These are phyloP conservation scores for Halcyon badia DNA, from an alignment of 2,797 vertebrate species.

Conservation along the genomic window DNA sequence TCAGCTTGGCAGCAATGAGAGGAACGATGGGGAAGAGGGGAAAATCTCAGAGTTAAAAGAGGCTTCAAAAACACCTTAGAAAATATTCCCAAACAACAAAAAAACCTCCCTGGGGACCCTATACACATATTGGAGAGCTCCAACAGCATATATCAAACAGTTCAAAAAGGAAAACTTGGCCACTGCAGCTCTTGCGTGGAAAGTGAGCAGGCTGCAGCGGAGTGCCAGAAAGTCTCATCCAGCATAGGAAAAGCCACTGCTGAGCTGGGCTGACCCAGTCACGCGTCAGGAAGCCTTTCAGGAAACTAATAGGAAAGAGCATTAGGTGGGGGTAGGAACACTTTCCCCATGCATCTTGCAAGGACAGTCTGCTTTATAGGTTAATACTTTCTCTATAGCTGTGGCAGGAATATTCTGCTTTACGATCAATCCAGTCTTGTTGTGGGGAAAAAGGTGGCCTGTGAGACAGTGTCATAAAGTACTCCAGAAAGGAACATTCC, in stretches of 20 bases:
- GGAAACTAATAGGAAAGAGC: neutral
- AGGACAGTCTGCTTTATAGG: neutral
- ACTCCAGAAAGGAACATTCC: neutral
- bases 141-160: neutral
- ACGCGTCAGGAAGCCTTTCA: neutral
- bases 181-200: neutral
- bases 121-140: neutral
- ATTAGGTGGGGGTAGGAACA: neutral
- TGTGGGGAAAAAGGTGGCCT: neutral
- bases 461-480: neutral
- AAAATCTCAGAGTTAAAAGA: slow-evolving; percentile 12
- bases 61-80: slow-evolving; percentile 60
- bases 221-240: neutral
- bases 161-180: slow-evolving; percentile 26
- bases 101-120: neutral
- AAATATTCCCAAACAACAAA: slow-evolving; percentile 46
- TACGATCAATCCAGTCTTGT: neutral
- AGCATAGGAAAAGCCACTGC: neutral
- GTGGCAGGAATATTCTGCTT: neutral
- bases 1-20: neutral
- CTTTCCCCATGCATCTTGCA: neutral
- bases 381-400: neutral
- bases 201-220: neutral
- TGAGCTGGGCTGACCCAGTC: neutral
- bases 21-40: neutral